These are phyloP conservation scores for Serranus cabrilla DNA, from an alignment of 2,797 vertebrate genomes.

Conservation along the genomic window DNA sequence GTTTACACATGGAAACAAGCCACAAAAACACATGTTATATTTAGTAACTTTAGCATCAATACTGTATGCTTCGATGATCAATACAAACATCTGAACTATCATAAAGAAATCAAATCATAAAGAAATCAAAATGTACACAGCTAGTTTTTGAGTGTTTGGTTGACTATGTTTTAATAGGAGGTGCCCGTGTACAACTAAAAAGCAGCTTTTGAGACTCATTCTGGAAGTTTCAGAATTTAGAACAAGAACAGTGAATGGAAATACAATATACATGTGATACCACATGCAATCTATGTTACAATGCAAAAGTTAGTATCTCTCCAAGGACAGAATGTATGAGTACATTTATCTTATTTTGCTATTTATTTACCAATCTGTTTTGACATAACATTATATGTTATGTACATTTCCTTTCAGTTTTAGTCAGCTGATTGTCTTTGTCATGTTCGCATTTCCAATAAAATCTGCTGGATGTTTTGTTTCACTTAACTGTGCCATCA, in stretches of 20 bases:
- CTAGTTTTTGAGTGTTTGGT: constrained; percentile 2
- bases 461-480: constrained; percentile 73
- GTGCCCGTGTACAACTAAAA: constrained; percentile 6
- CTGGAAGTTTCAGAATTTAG: constrained; percentile 1
- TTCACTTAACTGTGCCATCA: constrained; percentile 38
- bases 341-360: constrained; percentile 53
- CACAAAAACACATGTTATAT: constrained; percentile 27
- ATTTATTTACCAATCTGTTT: constrained; percentile 61
- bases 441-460: constrained; percentile 73
- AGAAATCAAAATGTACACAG: neutral
- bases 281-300: constrained; percentile 24
- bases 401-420: constrained; percentile 38
- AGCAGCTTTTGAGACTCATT: neutral
- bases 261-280: constrained; percentile 6
- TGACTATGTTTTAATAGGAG: constrained; percentile 19
- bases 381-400: constrained; percentile 58
- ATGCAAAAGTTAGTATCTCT: constrained; percentile 40
- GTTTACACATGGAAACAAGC: constrained; percentile 48
- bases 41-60: neutral
- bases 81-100: constrained; percentile 17
- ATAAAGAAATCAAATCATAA: constrained; percentile 15
- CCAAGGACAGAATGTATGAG: constrained; percentile 55
- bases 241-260: neutral
- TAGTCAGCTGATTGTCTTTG: constrained; percentile 59
- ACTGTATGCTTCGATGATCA: too few species aligned